Conservation (phyloP, 30 jellyfish, hydroid and myxozoan species). For the Hydractinia symbiolongicarpus region DNA sequence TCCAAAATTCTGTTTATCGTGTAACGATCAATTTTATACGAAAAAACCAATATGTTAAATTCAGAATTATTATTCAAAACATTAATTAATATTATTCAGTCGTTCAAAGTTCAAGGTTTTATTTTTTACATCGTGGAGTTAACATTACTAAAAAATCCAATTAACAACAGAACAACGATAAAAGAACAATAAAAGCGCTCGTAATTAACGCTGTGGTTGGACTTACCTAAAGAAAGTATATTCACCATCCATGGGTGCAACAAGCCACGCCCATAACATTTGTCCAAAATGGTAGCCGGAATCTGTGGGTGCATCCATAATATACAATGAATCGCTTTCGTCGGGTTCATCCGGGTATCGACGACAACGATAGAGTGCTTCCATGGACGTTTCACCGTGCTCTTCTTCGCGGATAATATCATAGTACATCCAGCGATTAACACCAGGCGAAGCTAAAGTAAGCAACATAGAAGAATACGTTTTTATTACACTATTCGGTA, state of each 20-base stretch:
- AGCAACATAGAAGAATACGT: no score
- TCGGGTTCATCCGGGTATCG: constrained; percentile 85
- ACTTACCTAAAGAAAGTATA: constrained; percentile 66
- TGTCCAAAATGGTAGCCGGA: constrained; percentile 82
- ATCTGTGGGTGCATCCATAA: constrained; percentile 79
- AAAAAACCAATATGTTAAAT: no score
- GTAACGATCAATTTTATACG: no score
- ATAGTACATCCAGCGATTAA: constrained; percentile 61
- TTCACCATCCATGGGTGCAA: constrained; percentile 95
- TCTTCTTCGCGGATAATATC: constrained; percentile 44
- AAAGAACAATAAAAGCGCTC: no score
- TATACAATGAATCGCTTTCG: constrained; percentile 31
- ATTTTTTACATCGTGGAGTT: no score
- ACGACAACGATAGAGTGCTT: constrained; percentile 69
- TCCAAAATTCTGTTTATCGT: no score
- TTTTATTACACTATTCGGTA: no score
- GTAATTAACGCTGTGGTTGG: neutral
- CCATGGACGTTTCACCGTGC: constrained; percentile 83
- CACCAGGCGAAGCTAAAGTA: constrained; percentile 74
- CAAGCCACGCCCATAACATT: constrained; percentile 96
- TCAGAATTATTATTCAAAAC: no score
- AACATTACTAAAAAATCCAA: no score
- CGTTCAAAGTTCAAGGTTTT: no score
- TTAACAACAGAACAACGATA: no score
- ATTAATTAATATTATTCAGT: no score